Evolutionary conservation across 64 coral and sea anemone species (phyloP).

Genomic region (Pocillopora verrucosa): DNA sequence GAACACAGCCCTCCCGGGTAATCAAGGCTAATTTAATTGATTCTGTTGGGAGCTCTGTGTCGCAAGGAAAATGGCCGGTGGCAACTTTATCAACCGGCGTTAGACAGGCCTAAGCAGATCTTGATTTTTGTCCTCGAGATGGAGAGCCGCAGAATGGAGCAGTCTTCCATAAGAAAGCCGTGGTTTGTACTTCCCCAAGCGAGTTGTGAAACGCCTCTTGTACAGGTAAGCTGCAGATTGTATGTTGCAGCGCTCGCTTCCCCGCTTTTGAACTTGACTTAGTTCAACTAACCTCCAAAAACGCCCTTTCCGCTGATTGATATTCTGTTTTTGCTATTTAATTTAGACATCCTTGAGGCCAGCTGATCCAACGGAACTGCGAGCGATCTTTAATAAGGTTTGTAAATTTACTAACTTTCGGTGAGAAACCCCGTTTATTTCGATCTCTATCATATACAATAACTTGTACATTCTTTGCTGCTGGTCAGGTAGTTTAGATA

Average conservation of each 20-base stretch:
- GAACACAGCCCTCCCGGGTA: conserved; percentile 4
- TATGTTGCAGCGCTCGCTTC: neutral
- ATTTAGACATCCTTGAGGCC: conserved; percentile 77
- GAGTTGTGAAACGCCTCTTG: conserved; percentile 9
- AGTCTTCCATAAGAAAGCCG: neutral
- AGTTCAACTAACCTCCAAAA: neutral
- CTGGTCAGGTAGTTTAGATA: no score
- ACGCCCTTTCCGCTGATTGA: neutral
- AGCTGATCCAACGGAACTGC: conserved; percentile 71
- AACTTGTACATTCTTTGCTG: no score
- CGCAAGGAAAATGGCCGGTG: neutral
- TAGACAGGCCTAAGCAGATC: neutral
- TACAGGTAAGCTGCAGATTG: conserved; percentile 2
- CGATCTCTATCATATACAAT: no score
- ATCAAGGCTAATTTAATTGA: neutral
- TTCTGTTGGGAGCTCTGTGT: neutral
- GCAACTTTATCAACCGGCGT: neutral
- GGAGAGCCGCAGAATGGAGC: neutral
- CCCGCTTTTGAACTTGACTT: neutral
- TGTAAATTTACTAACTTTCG: no score
- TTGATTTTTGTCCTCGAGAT: neutral
- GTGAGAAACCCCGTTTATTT: no score
- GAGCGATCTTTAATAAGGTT: conserved; percentile 90
- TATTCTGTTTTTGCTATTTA: conserved; percentile 5
- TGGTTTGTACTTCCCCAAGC: conserved; percentile 13